These are phyloP conservation scores for Capitella teleta DNA, from an alignment of 1,140 invertebrate genomes.

Conservation along the genomic window DNA sequence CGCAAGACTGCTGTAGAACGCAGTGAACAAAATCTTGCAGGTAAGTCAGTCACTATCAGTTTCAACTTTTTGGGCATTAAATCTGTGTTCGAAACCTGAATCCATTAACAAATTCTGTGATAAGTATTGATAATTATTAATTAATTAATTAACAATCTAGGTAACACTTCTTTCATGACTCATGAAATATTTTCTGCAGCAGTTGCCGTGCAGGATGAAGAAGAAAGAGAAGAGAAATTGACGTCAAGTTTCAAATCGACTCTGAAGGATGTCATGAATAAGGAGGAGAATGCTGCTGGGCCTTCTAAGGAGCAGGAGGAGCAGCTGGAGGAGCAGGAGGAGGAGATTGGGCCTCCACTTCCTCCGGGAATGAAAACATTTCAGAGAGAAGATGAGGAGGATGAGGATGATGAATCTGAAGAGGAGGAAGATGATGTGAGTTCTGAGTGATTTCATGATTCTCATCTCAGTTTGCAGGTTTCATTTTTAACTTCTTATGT, in stretches of 20 bases:
- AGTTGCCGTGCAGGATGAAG: neutral
- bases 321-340: constrained; percentile 31
- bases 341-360: constrained; percentile 51
- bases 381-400: constrained; percentile 10
- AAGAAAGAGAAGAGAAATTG: neutral
- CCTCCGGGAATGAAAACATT: constrained; percentile 25
- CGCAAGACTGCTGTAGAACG: constrained; percentile 33
- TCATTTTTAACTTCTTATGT: neutral
- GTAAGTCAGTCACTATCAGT: neutral
- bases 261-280: neutral
- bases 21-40: constrained; percentile 16
- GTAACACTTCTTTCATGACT: neutral
- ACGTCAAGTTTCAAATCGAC: neutral
- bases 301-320: neutral
- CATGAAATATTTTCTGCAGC: neutral
- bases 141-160: neutral
- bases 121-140: neutral
- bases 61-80: neutral
- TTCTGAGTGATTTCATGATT: constrained; percentile 8
- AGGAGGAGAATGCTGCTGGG: neutral
- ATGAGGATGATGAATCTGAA: constrained; percentile 12
- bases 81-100: neutral
- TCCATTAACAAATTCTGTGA: neutral
- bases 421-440: constrained; percentile 12
- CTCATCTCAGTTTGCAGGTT: neutral